Evolutionary conservation across 2,113 vertebrate genomes (phyloP).

Genomic region (Hyla sarda): DNA sequence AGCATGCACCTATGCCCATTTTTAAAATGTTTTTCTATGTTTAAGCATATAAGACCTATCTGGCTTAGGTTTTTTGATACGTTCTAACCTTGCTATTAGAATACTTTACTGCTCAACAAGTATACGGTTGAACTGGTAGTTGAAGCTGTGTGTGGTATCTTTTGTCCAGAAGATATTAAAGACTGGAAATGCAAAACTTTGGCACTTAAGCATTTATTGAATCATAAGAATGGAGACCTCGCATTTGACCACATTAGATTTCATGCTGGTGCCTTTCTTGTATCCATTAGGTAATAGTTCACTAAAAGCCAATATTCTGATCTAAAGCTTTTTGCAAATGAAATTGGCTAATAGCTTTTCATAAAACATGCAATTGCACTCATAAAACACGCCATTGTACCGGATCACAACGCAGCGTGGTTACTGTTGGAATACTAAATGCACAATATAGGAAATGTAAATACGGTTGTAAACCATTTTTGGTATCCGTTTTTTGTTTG

Average conservation of each 20-base stretch:
- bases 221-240: constrained; percentile 5
- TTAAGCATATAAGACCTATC: background rate
- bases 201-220: background rate
- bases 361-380: constrained; percentile 33
- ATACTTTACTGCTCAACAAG: background rate
- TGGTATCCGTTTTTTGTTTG: background rate
- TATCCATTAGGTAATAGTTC: constrained; percentile 51
- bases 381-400: constrained; percentile 37
- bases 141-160: background rate
- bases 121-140: background rate
- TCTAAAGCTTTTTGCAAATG: constrained; percentile 36
- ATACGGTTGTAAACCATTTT: background rate
- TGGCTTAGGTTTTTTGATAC: background rate
- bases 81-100: background rate
- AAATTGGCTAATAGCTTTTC: constrained; percentile 39
- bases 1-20: too few species aligned
- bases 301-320: constrained; percentile 16
- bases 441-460: background rate
- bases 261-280: constrained; percentile 13
- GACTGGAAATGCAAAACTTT: background rate
- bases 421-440: background rate
- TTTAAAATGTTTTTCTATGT: background rate
- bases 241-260: constrained; percentile 41
- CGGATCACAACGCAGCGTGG: background rate
- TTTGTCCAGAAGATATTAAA: background rate